A percentile compares a stretch with the other conserved stretches of the same genome.
These are phyloP conservation scores for Pleuronectes platessa DNA, from an alignment of 2,113 vertebrate species.

Conservation along the genomic window DNA sequence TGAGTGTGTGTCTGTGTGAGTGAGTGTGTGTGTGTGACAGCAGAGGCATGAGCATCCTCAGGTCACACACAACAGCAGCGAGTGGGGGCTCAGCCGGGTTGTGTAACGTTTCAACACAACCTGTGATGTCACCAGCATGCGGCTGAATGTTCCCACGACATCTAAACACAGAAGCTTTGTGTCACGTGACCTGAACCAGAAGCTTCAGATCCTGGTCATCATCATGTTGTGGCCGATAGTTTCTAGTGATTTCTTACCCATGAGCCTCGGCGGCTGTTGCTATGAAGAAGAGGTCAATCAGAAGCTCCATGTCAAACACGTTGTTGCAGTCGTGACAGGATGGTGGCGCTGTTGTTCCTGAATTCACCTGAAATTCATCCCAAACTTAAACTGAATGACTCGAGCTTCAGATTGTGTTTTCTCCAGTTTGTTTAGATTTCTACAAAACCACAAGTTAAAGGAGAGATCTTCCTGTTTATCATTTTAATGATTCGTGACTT, in stretches of 20 bases:
- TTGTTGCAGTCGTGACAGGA: background rate
- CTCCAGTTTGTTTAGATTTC: background rate
- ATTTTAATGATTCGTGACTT: too few relatives aligned
- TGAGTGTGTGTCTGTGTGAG: too few relatives aligned
- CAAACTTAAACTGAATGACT: too few relatives aligned
- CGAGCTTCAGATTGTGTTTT: background rate
- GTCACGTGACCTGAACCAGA: too few relatives aligned
- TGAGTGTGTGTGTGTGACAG: too few relatives aligned
- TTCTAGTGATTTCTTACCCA: background rate
- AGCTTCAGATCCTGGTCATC: background rate
- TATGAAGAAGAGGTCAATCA: background rate
- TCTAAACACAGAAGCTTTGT: too few relatives aligned
- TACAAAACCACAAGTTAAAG: too few relatives aligned
- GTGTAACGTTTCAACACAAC: background rate
- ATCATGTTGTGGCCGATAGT: background rate
- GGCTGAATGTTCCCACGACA: background rate
- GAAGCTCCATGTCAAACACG: too few relatives aligned
- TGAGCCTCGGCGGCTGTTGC: background rate
- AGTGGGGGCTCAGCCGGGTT: background rate
- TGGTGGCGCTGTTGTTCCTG: background rate
- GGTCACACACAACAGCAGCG: too few relatives aligned
- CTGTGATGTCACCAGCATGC: slow-evolving; percentile 37
- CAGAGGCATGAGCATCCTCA: too few relatives aligned
- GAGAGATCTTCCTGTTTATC: too few relatives aligned
- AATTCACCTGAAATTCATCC: too few relatives aligned